phyloP scores from a whole-genome alignment of 92 coral and sea anemone species.

The Epizoanthus ramosus region DNA sequence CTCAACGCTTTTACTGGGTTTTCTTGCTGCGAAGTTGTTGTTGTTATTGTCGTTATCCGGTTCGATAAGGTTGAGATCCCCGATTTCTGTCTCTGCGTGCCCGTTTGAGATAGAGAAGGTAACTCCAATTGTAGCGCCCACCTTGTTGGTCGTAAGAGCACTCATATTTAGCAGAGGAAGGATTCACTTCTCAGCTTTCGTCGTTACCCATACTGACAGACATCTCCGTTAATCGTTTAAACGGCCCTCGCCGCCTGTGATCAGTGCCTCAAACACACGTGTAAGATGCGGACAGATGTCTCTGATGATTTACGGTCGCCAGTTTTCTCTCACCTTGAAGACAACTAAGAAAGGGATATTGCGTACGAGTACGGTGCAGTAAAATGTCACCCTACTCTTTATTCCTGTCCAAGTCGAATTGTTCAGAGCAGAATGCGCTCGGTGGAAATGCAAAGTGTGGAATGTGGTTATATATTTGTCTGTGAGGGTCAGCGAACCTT shows the following conservation, averaged over 20 bases:
- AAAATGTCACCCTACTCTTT: neutral
- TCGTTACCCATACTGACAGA: conserved; percentile 1
- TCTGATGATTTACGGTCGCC: neutral
- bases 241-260: conserved; percentile 14
- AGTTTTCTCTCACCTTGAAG: neutral
- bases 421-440: neutral
- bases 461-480: neutral
- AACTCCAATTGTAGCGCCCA: neutral
- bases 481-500: neutral
- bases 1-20: neutral
- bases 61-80: neutral
- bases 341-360: neutral
- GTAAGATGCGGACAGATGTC: neutral
- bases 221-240: conserved; percentile 15
- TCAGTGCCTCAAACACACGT: neutral
- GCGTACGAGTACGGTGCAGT: neutral
- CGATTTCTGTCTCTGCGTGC: neutral
- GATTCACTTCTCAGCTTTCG: conserved; percentile 1
- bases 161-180: conserved; percentile 3
- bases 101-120: conserved; percentile 3
- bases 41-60: neutral
- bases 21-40: neutral
- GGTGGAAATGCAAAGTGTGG: neutral
- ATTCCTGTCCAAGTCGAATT: neutral
- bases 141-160: neutral